These are phyloP conservation scores for Margaritifera margaritifera DNA, from an alignment of 2,888 invertebrate species.

Conservation along the genomic window DNA sequence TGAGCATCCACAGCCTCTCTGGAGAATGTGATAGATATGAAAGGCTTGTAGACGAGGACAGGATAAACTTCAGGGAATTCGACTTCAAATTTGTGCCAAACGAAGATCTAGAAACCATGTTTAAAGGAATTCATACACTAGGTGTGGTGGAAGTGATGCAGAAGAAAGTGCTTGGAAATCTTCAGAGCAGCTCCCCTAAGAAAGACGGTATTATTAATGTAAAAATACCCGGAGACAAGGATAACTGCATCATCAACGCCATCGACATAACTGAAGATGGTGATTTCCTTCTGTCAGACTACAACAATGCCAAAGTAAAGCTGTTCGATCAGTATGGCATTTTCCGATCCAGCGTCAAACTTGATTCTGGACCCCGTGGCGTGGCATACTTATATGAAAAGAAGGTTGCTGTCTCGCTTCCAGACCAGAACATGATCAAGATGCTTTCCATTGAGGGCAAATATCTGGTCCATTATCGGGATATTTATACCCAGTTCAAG, in stretches of 20 bases:
- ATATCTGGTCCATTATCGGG: constrained; percentile 26
- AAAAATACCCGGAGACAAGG: constrained; percentile 34
- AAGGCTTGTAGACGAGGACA: constrained; percentile 33
- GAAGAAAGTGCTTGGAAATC: constrained; percentile 31
- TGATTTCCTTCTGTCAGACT: constrained; percentile 36
- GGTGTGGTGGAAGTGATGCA: constrained; percentile 35
- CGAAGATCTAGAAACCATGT: constrained; percentile 30
- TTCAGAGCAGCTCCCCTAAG: constrained; percentile 35
- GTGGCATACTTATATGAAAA: constrained; percentile 32
- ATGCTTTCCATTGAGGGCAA: constrained; percentile 36
- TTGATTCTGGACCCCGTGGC: constrained; percentile 37
- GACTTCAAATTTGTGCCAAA: constrained; percentile 34
- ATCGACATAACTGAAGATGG: constrained; percentile 36
- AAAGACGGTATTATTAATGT: constrained; percentile 37
- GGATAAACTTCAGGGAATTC: constrained; percentile 37
- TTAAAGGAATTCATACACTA: constrained; percentile 30
- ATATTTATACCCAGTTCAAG: constrained; percentile 34
- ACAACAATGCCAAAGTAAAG: constrained; percentile 37
- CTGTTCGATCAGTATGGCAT: constrained; percentile 36
- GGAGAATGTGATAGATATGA: constrained; percentile 14
- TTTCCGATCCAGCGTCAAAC: constrained; percentile 30
- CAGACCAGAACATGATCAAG: constrained; percentile 38
- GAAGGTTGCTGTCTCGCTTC: constrained; percentile 31
- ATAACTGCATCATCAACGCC: constrained; percentile 36
- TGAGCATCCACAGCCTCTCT: too few relatives aligned